Percentiles rank a stretch among this genome's conserved stretches.
These are phyloP conservation scores for Leptonema lineaticorne DNA, from an alignment of 1,140 invertebrate genomes.

Conservation along the genomic window DNA sequence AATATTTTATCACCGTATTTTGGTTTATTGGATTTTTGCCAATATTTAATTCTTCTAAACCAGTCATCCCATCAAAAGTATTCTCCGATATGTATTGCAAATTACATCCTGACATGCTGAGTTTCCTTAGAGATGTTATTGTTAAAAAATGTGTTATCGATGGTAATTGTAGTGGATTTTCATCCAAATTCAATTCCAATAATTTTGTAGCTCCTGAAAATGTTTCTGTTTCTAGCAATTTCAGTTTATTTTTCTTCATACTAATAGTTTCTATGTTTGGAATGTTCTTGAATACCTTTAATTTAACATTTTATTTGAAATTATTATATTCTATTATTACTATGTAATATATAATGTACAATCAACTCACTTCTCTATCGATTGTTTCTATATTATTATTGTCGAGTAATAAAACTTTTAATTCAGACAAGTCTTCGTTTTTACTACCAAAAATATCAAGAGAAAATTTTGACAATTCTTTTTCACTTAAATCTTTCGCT, in stretches of 20 bases:
- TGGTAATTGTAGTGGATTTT: conserved; percentile 54
- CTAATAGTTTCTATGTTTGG: conserved; percentile 48
- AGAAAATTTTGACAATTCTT: background rate
- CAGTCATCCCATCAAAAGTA: conserved; percentile 47
- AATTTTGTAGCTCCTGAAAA: conserved; percentile 53
- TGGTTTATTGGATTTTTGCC: conserved; percentile 52
- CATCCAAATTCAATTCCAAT: conserved; percentile 53
- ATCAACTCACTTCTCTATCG: background rate
- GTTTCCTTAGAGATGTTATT: conserved; percentile 43
- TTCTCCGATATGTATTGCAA: conserved; percentile 46
- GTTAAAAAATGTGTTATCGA: conserved; percentile 45
- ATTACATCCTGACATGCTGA: conserved; percentile 46
- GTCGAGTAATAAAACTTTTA: background rate
- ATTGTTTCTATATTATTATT: background rate
- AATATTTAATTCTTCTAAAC: conserved; percentile 51
- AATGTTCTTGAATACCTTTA: conserved; percentile 43
- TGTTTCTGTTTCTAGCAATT: conserved; percentile 53
- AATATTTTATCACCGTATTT: conserved; percentile 30
- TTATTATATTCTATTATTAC: too few species aligned
- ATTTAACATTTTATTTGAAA: too few species aligned
- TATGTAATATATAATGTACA: too few species aligned
- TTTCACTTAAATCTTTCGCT: background rate
- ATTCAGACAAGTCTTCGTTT: background rate
- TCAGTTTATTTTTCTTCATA: conserved; percentile 54
- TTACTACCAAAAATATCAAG: background rate